phyloP scores from a whole-genome alignment of 2,888 invertebrate species.

The Drosophila mimetica region DNA sequence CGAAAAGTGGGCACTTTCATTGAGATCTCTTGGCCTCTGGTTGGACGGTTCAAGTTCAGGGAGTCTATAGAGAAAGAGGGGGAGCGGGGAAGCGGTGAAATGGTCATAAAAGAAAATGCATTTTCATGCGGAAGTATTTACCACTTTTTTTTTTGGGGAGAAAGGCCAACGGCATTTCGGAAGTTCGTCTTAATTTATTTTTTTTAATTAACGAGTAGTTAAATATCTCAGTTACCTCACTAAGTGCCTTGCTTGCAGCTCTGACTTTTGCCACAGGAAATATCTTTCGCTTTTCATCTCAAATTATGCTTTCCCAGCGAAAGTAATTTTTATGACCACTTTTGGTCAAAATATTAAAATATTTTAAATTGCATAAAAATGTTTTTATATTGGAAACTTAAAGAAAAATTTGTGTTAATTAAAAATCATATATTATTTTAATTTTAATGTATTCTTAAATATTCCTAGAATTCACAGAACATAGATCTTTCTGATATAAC shows the following conservation, averaged over 20 bases:
- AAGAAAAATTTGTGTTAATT: too few relatives aligned
- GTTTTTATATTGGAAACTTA: neutral
- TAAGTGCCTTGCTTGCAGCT: neutral
- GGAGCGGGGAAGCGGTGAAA: neutral
- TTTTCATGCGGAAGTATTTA: constrained; percentile 10
- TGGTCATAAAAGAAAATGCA: constrained; percentile 9
- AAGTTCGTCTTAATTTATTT: constrained; percentile 9
- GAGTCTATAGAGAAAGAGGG: neutral
- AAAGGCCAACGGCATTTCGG: constrained; percentile 16
- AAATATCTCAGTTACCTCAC: constrained; percentile 7
- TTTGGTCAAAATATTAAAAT: neutral
- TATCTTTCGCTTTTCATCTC: neutral
- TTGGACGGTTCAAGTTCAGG: constrained; percentile 40
- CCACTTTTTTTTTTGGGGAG: neutral
- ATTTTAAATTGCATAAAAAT: neutral
- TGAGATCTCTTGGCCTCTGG: constrained; percentile 7
- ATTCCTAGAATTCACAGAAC: too few relatives aligned
- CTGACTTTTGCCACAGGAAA: too few relatives aligned
- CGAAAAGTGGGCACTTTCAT: constrained; percentile 27
- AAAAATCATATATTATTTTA: too few relatives aligned
- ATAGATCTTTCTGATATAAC: too few relatives aligned
- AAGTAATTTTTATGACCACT: neutral
- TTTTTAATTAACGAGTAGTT: constrained; percentile 7
- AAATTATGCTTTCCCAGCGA: neutral
- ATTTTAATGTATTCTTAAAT: too few relatives aligned